Evolutionary conservation across 2,113 vertebrate genomes (phyloP), one percentile per base, ranked within the genome.

Genomic region (Melierax canorus): DNA sequence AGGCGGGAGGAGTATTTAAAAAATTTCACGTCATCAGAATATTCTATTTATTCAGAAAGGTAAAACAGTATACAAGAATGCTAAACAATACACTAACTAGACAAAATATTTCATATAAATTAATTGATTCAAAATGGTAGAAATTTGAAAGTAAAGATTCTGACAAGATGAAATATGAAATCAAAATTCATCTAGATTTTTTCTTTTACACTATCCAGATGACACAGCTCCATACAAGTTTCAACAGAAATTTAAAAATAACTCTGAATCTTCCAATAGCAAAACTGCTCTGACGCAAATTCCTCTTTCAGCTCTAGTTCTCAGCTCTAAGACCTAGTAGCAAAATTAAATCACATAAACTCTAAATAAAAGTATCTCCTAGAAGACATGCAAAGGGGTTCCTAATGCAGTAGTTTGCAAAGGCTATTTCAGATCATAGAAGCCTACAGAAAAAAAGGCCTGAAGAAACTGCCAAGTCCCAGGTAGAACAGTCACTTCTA

Each of bases 201-300:
- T 86, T 50, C 58, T 88, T 94, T 83, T 56, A 91, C 8, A 36
- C 21, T 71, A 60, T 51, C 58, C 56, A 34, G 39, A 76, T 46
- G 34, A 60, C 22, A 63, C 11, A 88, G 53, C 19, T 73, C 26
- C 53, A 73, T 4, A 32, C 72, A 56, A 29, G 59, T 88, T 59
- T 71, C 38, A 90, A 66, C 16, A 82, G 12, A 36, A 77, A 34
- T 48, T 58, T 16, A 21, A 32, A 66, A 59, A 79, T n/a, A 16
- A 0, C 0, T 9, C 10, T 62, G 64, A 15, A 53, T 45, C 43
- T 63, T 63, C 56, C n/a, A 75, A n/a, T 3, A 88, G 17, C 22
- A 94, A 72, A 82, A 92, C 46, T 50, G 46, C 19, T 78, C 50
- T 58, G 24, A 82, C 23, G 41, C 38, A 78, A 85, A 67, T 41